Percentiles rank a stretch among this genome's conserved stretches.
Evolutionary conservation across 2,113 vertebrate genomes (phyloP).

Genomic region (Ginglymostoma cirratum): DNA sequence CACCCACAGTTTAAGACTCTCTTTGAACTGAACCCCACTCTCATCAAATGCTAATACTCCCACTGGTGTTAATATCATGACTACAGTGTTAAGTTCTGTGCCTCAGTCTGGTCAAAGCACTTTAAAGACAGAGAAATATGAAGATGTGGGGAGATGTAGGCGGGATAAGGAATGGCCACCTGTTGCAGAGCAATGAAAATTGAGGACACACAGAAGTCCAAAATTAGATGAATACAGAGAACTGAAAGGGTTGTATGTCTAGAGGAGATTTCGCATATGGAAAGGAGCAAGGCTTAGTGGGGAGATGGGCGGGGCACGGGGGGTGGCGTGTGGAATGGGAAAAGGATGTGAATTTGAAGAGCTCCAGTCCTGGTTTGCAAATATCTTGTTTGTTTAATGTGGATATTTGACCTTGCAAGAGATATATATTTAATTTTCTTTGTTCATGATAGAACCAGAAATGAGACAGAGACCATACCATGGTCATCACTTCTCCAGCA

Average conservation of each 20-base stretch:
- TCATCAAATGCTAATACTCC: too few relatives aligned
- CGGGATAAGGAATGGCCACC: not conserved
- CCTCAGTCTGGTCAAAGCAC: not conserved
- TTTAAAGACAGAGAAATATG: not conserved
- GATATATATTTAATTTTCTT: not conserved
- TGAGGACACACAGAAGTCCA: too few relatives aligned
- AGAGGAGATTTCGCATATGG: not conserved
- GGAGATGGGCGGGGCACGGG: too few relatives aligned
- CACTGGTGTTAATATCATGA: too few relatives aligned
- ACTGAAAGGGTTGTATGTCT: too few relatives aligned
- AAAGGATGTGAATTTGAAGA: not conserved
- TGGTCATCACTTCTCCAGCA: not conserved
- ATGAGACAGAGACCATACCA: not conserved
- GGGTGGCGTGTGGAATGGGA: not conserved
- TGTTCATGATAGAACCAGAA: not conserved
- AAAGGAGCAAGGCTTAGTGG: not conserved
- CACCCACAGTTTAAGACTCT: too few relatives aligned
- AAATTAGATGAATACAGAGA: too few relatives aligned
- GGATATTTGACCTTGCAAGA: not conserved
- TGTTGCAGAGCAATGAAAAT: too few relatives aligned
- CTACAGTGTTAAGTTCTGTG: too few relatives aligned
- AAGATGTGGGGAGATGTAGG: not conserved
- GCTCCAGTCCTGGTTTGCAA: not conserved
- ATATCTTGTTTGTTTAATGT: not conserved
- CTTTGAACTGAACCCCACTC: too few relatives aligned